Base-by-base conservation (phyloP, 2,888 invertebrate genomes). In the Leucophora obtusa region DNA sequence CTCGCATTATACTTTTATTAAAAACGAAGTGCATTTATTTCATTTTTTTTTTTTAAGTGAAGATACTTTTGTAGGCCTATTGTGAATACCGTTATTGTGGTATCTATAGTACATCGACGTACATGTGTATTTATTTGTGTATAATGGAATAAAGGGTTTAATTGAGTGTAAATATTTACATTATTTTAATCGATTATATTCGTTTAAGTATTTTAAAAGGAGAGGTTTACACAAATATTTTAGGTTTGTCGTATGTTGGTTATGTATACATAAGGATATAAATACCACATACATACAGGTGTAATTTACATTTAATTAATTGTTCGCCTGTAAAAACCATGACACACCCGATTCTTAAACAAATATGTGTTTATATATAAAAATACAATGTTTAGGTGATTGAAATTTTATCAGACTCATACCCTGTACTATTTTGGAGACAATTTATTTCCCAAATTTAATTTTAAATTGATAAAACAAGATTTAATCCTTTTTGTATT, bases 81-180 rank as follows among this genome's bases (percentile, higher is more conserved):
- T 28, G 28, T 28, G 28, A 28, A 28, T 28, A 7, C 28, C 28
- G 6, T 7, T 28, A 28, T 28, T 28, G 28, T 28, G 6, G 4
- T 28, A 28, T 7, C 28, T 6, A 4, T 7, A 28, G 24, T 28
- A 28, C 28, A 28, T 28, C 6, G 5, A 28, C 28, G 7, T 28
- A 28, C 38, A 11, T 38, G 11, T 43, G 43, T 47, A 47, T 47
- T n/a, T n/a, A n/a, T 47, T 14, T 28, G 28, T 28, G 28, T 28
- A 47, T 47, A 47, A 47, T n/a, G 15, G 6, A 38, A 18, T 38
- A 58, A 15, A 58, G 38, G 15, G 21, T 60, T 63, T 17, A 51
- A 63, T 63, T 63, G 63, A 63, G 50, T 63, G 50, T 50, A 63
- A 63, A 63, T 63, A 63, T 50, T 33, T 33, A 60, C 21, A 43